Evolutionary conservation across 2,113 vertebrate species (phyloP), one percentile per base, ranked within the genome.

Genomic region (Marcusenius ussheri): DNA sequence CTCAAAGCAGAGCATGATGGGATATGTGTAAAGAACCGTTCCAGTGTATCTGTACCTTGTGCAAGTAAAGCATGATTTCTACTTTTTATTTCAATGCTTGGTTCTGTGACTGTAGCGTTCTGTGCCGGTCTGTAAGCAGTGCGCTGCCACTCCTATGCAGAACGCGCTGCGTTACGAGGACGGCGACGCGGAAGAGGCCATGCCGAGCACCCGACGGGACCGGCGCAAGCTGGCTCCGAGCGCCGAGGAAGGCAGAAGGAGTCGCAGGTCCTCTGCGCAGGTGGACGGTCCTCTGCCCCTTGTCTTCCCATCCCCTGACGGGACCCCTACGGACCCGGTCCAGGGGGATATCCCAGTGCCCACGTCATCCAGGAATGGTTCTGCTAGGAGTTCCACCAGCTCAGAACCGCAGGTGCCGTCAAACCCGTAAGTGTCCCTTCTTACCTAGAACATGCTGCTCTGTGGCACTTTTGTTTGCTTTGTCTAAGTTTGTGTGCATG

Each of bases 111-210:
- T 39, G 62, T n/a, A 15, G 70, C 2, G 31, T 39, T 39, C 5
- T 77, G 70, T 39, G 27, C 31, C 15, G 5, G 70, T 39, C 0
- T 39, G 70, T 39, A 77, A 51, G 47, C 5, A n/a, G n/a, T 24
- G 51, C 17, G 19, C 83, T n/a, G 13, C 47, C 15, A 1, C 21
- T 74, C 19, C n/a, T 3, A 7, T 21, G 19, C 93, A 99, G 98
- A 96, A 93, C 0, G 93, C 97, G 51, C 95, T 99, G 88, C 95
- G 93, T 85, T 90, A 96, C 0, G 98, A 99, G 93, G 98, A 99
- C 0, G 98, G 91, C 0, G 94, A 97, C 1, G 11, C 92, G 0
- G 97, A 97, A 0, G 97, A 98, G 89, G 93, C 91, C 0, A 50
- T 93, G 2, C 3, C 53, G 0, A 95, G 94, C 9, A 89, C 93